Percentiles rank a stretch among this genome's conserved stretches.
Evolutionary conservation across 1,140 invertebrate species (phyloP).

Genomic region (Arctopsyche grandis): DNA sequence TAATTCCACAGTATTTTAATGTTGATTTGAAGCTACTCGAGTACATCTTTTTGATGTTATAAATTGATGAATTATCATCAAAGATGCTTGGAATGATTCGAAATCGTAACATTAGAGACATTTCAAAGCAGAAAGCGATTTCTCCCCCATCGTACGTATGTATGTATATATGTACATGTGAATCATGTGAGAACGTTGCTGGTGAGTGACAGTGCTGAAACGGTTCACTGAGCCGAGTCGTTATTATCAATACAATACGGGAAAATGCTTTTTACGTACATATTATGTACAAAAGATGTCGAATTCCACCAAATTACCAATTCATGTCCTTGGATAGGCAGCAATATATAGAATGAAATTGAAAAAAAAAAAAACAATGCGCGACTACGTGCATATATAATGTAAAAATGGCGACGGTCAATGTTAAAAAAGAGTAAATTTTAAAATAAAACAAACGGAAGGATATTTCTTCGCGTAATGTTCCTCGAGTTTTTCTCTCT

Average conservation of each 20-base stretch:
- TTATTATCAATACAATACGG: conserved; percentile 6
- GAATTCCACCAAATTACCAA: not conserved
- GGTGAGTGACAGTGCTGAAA: not conserved
- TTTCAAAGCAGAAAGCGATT: no score
- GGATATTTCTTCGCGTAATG: no score
- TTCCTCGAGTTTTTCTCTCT: not conserved
- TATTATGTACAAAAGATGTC: not conserved
- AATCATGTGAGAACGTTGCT: no score
- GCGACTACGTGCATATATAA: not conserved
- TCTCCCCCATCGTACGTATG: no score
- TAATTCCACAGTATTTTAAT: no score
- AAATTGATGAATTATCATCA: no score
- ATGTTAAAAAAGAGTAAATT: not conserved
- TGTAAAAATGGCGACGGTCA: not conserved
- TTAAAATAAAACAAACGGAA: not conserved
- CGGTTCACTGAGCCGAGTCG: conserved; percentile 8
- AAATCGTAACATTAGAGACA: no score
- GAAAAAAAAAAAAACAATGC: no score
- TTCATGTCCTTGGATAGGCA: not conserved
- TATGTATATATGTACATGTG: not conserved
- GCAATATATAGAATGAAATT: no score
- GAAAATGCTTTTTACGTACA: not conserved
- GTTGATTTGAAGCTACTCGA: no score
- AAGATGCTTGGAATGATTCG: no score
- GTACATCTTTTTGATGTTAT: no score